Base-by-base conservation (phyloP, 2,113 vertebrate species). In the Baryphthengus martii region DNA sequence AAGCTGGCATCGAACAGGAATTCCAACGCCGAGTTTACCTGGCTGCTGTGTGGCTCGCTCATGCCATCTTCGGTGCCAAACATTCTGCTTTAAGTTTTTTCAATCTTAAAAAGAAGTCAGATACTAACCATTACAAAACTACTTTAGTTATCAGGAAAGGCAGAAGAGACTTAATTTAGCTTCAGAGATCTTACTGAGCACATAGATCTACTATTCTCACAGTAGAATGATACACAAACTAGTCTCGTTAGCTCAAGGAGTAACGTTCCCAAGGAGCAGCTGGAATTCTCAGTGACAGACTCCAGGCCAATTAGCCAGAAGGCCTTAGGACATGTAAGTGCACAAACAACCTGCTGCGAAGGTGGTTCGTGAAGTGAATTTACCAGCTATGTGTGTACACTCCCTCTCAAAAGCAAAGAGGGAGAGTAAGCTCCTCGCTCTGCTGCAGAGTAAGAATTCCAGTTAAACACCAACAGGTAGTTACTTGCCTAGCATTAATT, bases 341-440 rank as follows among this genome's bases (percentile, higher is more conserved):
- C 28, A 65, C 5, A 14, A 76, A 49, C 45, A 75, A 67, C 26
- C 66, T 39, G 14, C n/a, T 44, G 18, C 2, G 19, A n/a, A 91
- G 40, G 45, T 11, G 92, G 56, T 55, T 58, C 35, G 50, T 42
- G 17, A 49, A 23, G 10, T 37, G 33, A 76, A 65, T n/a, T 75
- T 56, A 80, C 40, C 33, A 29, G 45, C 42, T 56, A 21, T 4
- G 5, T 10, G 37, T 0, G 14, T 14, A 58, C 1, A 0, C 39
- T 84, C 61, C 47, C 37, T 79, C 40, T 28, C 56, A 53, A 73
- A 52, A 0, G 13, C 68, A 39, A 50, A 49, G 8, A 2, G 11
- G 11, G 6, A 50, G 21, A 25, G 17, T 2, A 45, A 91, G 58
- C 16, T 65, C 71, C 53, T 31, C 9, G 26, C 40, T 73, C 79